A percentile compares a stretch with the other conserved stretches of the same genome.
These are phyloP conservation scores for Nipponia nippon DNA, from an alignment of 2,113 vertebrate genomes.

Conservation along the genomic window DNA sequence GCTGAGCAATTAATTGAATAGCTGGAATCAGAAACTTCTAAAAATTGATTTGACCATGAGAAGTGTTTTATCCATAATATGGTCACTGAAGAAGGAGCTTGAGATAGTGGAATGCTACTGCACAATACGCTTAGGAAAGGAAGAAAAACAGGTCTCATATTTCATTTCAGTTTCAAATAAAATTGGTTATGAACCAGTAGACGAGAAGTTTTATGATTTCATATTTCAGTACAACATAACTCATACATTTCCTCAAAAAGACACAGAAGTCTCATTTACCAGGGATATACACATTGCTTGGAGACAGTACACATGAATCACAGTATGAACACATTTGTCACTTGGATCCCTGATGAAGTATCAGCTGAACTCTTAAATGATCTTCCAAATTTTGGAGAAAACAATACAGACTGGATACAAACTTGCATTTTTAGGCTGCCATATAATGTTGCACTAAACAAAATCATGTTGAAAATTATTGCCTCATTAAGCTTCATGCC, in stretches of 20 bases:
- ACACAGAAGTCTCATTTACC: neutral
- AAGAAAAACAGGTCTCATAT: neutral
- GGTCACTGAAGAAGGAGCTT: neutral
- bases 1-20: neutral
- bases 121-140: neutral
- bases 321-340: neutral
- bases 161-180: neutral
- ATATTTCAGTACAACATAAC: neutral
- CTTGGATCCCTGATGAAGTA: neutral
- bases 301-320: neutral
- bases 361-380: neutral
- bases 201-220: neutral
- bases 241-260: neutral
- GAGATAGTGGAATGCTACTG: neutral
- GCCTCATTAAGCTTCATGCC: neutral
- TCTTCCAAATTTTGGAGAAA: neutral
- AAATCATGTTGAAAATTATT: neutral
- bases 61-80: neutral
- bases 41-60: neutral
- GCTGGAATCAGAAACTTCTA: neutral
- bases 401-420: neutral
- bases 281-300: neutral
- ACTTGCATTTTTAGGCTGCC: neutral
- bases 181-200: neutral
- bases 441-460: neutral